Conservation (phyloP, 1,140 invertebrate genomes). For the Lucilia cuprina region DNA sequence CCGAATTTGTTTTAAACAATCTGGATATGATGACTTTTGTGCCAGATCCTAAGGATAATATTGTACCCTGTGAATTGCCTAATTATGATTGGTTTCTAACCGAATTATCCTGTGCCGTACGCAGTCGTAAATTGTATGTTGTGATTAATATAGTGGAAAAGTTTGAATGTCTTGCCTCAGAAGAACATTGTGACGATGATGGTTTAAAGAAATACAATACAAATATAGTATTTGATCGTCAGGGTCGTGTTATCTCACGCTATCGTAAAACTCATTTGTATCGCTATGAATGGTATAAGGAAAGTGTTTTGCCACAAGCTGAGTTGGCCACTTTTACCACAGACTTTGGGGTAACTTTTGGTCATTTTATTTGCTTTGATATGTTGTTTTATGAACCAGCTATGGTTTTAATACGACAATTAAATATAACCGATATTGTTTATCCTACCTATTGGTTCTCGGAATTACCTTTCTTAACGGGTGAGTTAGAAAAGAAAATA, state of each 20-base stretch:
- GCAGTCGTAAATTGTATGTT: constrained; percentile 47
- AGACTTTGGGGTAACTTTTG: constrained; percentile 77
- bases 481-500: constrained; percentile 50
- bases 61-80: constrained; percentile 48
- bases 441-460: constrained; percentile 79
- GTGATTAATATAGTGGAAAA: constrained; percentile 55
- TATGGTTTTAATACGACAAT: constrained; percentile 51
- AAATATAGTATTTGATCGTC: constrained; percentile 73
- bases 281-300: constrained; percentile 54
- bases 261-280: constrained; percentile 78
- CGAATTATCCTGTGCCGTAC: constrained; percentile 50
- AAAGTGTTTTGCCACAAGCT: constrained; percentile 39
- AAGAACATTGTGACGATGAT: constrained; percentile 51
- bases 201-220: constrained; percentile 68
- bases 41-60: constrained; percentile 41
- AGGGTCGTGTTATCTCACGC: constrained; percentile 66
- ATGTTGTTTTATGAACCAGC: constrained; percentile 73
- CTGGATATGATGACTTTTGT: constrained; percentile 44
- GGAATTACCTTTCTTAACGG: constrained; percentile 73
- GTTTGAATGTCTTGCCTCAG: constrained; percentile 43
- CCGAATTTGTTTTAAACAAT: constrained; percentile 68
- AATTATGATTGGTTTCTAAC: constrained; percentile 54
- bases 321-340: constrained; percentile 66
- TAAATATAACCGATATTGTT: constrained; percentile 67
- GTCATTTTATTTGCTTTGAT: constrained; percentile 79